These are phyloP conservation scores for Mycetomoellerius zeteki DNA, from an alignment of 1,140 invertebrate genomes.

Conservation along the genomic window DNA sequence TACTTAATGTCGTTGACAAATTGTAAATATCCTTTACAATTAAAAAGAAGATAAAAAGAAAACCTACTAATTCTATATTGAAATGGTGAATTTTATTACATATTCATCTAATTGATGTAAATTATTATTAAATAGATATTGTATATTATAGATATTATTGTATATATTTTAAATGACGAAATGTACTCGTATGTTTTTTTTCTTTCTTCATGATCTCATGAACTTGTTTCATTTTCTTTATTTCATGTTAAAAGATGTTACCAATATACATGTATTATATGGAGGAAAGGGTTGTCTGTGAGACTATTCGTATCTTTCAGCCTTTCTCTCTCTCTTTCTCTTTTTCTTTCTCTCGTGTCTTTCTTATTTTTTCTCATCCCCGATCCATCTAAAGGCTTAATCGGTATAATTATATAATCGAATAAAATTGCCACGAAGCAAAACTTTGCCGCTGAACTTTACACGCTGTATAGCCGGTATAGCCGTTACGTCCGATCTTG, in stretches of 20 bases:
- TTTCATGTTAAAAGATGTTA: background rate
- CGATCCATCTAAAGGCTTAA: constrained; percentile 62
- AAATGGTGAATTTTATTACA: background rate
- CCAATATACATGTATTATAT: background rate
- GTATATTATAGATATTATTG: too few species aligned
- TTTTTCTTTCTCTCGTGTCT: background rate
- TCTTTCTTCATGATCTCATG: background rate
- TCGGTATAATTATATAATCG: constrained; percentile 84
- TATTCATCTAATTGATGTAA: background rate
- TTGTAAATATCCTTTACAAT: too few species aligned
- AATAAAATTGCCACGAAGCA: constrained; percentile 77
- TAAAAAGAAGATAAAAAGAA: too few species aligned
- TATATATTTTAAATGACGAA: background rate
- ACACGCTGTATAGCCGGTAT: constrained; percentile 26
- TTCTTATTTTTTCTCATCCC: background rate
- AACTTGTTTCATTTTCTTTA: background rate
- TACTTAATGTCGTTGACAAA: too few species aligned
- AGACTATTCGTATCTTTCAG: constrained; percentile 27
- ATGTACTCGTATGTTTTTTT: background rate
- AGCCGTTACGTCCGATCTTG: constrained; percentile 18
- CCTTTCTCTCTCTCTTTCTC: background rate
- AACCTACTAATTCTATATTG: background rate
- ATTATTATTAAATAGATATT: too few species aligned
- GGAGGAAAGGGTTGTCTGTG: background rate
- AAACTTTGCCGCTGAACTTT: constrained; percentile 80